phyloP scores from a whole-genome alignment of 2,113 vertebrate genomes.

The Pteruthius melanotis region DNA sequence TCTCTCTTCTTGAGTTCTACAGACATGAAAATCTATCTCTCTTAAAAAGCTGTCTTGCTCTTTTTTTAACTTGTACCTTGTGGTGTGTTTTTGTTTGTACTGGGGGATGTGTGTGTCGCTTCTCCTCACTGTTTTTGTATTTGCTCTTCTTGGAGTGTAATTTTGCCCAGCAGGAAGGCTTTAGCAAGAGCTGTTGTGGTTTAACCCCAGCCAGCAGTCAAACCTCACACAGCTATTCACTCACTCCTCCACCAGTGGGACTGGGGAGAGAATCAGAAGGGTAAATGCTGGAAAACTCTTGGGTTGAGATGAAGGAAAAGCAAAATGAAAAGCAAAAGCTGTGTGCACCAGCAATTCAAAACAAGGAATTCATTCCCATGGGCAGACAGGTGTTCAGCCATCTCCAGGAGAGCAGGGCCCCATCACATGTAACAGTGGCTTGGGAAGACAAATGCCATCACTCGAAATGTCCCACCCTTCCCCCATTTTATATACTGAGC shows the following conservation, averaged over 20 bases:
- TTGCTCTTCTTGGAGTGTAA: background rate
- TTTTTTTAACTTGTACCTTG: background rate
- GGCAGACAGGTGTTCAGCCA: background rate
- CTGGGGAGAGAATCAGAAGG: fast-evolving
- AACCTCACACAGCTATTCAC: fast-evolving
- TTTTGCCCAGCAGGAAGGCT: background rate
- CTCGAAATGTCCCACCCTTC: background rate
- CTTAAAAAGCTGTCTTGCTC: background rate
- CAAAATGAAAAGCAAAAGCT: background rate
- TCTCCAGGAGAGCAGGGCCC: background rate
- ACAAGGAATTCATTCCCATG: background rate
- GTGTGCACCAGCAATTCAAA: background rate
- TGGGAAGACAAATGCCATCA: background rate
- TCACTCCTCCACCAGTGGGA: background rate
- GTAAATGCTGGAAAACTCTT: background rate
- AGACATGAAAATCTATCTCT: background rate
- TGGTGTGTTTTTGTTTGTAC: background rate
- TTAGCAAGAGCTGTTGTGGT: background rate
- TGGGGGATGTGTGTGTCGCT: background rate
- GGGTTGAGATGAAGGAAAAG: background rate
- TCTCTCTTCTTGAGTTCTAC: background rate
- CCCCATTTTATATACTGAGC: background rate
- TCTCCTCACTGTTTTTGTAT: background rate
- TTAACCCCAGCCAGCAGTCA: background rate
- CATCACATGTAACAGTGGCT: background rate